Evolutionary conservation across 2,888 invertebrate species (phyloP).

Genomic region (Mayetiola destructor): DNA sequence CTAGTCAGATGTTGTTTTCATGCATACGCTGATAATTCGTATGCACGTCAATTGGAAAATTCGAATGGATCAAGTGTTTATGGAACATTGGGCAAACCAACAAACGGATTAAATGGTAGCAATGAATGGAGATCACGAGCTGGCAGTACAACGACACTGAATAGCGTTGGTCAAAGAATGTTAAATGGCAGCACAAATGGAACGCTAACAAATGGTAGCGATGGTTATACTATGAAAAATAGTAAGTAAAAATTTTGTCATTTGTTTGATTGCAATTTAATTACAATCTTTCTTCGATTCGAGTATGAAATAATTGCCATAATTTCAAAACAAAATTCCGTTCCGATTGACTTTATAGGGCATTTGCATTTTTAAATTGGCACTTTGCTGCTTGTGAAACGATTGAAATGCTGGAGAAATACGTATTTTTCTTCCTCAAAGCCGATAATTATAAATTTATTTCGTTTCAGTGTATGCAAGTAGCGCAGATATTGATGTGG

Average conservation of each 20-base stretch:
- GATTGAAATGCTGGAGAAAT: too few relatives aligned
- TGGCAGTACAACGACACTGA: slow-evolving; percentile 46
- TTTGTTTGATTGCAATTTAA: not conserved
- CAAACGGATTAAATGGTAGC: slow-evolving; percentile 29
- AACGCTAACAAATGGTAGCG: slow-evolving; percentile 29
- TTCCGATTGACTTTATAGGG: not conserved
- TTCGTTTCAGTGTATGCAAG: slow-evolving; percentile 32
- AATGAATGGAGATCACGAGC: slow-evolving; percentile 41
- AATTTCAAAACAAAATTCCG: not conserved
- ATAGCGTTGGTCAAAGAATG: slow-evolving; percentile 39
- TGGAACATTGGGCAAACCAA: slow-evolving; percentile 38
- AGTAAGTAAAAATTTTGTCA: slow-evolving; percentile 28
- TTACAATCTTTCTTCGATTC: not conserved
- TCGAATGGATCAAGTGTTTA: slow-evolving; percentile 38
- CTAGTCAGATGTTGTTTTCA: slow-evolving; percentile 94
- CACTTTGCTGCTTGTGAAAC: too few relatives aligned
- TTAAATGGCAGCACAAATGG: slow-evolving; percentile 21
- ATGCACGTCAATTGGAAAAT: slow-evolving; percentile 64
- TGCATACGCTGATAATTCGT: slow-evolving; percentile 91
- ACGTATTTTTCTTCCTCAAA: too few relatives aligned
- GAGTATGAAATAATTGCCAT: not conserved
- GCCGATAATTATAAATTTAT: not conserved
- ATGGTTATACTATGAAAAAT: slow-evolving; percentile 35
- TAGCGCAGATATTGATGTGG: slow-evolving; percentile 36
- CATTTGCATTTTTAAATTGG: not conserved